Evolutionary conservation across 2,888 invertebrate species (phyloP).

Genomic region (Catocala fraxini): DNA sequence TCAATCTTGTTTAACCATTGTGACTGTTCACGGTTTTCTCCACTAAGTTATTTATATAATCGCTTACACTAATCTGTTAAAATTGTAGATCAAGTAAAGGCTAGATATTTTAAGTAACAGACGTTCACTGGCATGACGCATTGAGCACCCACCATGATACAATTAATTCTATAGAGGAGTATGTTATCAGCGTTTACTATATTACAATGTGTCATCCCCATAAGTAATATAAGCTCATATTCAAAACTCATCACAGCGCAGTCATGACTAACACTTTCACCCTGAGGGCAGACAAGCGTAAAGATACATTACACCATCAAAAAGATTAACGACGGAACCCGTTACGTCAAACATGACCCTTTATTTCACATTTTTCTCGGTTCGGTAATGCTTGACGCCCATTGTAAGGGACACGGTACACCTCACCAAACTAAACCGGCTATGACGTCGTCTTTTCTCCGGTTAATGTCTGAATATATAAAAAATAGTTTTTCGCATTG

Average conservation of each 20-base stretch:
- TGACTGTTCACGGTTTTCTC: too few relatives aligned
- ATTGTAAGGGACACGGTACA: background rate
- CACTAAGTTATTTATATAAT: too few relatives aligned
- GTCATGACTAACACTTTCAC: slow-evolving; percentile 19
- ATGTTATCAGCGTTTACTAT: background rate
- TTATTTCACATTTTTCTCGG: slow-evolving; percentile 47
- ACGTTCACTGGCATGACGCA: too few relatives aligned
- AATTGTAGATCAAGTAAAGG: too few relatives aligned
- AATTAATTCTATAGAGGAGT: too few relatives aligned
- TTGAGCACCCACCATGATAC: too few relatives aligned
- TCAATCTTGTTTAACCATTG: too few relatives aligned
- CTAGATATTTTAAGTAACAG: too few relatives aligned
- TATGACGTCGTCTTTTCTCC: too few relatives aligned
- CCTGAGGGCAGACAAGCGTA: slow-evolving; percentile 43
- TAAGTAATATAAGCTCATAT: slow-evolving; percentile 9
- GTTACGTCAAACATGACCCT: slow-evolving; percentile 43
- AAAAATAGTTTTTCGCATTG: too few relatives aligned
- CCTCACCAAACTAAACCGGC: background rate
- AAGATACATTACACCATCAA: slow-evolving; percentile 53
- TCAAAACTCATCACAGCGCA: slow-evolving; percentile 14
- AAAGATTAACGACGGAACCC: slow-evolving; percentile 49
- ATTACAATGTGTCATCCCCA: slow-evolving; percentile 2
- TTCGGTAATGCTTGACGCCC: slow-evolving; percentile 15
- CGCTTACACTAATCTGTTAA: too few relatives aligned
- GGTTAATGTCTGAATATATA: too few relatives aligned